Percentiles rank a stretch among this genome's conserved stretches.
Conservation (phyloP, 2,797 vertebrate genomes). For the Dipus sagitta region DNA sequence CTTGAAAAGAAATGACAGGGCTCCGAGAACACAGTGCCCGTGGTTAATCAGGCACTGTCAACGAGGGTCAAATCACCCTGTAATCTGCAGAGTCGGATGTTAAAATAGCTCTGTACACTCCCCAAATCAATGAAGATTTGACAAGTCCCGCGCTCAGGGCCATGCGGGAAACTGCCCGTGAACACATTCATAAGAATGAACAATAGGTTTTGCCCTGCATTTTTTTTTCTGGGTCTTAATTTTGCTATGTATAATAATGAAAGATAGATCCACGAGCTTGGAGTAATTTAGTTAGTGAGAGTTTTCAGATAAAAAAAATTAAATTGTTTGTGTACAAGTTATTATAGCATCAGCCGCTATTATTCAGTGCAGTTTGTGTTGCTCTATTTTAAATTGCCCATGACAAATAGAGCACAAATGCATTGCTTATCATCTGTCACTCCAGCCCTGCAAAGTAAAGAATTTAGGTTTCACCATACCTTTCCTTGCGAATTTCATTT, state of each 20-base stretch:
- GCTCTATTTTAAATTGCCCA: constrained; percentile 73
- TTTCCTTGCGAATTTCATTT: constrained; percentile 70
- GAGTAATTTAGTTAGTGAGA: constrained; percentile 82
- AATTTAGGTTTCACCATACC: constrained; percentile 8
- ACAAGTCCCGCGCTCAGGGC: constrained; percentile 66
- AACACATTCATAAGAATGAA: constrained; percentile 59
- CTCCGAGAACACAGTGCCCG: constrained; percentile 76
- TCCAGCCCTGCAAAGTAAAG: constrained; percentile 46
- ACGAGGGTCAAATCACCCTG: constrained; percentile 50
- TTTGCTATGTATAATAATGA: constrained; percentile 86
- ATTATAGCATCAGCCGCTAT: constrained; percentile 68
- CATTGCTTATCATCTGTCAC: constrained; percentile 40
- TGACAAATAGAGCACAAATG: constrained; percentile 67
- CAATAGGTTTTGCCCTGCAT: constrained; percentile 46
- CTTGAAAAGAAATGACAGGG: constrained; percentile 75
- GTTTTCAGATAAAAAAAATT: constrained; percentile 80
- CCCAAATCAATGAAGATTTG: constrained; percentile 78
- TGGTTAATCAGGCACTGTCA: constrained; percentile 77
- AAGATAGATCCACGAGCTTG: constrained; percentile 81
- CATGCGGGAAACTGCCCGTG: constrained; percentile 64
- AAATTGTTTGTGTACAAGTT: constrained; percentile 78
- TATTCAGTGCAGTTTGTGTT: constrained; percentile 61
- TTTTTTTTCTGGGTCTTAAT: constrained; percentile 81
- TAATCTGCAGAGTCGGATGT: constrained; percentile 62
- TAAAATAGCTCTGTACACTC: constrained; percentile 68